Conservation (phyloP, 1,140 invertebrate genomes). For the Diachasma alloeum region DNA sequence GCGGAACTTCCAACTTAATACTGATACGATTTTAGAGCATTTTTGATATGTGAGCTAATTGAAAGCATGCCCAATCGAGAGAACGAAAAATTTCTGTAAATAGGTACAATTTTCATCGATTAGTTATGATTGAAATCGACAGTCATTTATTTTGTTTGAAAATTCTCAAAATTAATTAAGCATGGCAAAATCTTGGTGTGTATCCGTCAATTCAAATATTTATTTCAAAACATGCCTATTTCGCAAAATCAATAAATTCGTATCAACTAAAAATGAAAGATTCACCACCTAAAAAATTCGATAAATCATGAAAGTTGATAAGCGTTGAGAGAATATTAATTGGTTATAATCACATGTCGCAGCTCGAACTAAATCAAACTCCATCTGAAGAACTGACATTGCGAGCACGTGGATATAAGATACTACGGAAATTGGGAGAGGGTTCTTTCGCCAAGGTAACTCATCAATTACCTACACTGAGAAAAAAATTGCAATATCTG, state of each 20-base stretch:
- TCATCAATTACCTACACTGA: not conserved
- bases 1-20: no score
- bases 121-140: not conserved
- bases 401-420: conserved; percentile 67
- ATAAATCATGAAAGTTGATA: not conserved
- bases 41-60: no score
- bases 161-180: not conserved
- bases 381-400: conserved; percentile 69
- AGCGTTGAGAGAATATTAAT: not conserved
- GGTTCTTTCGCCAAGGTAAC: conserved; percentile 72
- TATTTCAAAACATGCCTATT: not conserved
- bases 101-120: no score
- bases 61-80: no score
- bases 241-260: not conserved
- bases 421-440: conserved; percentile 72
- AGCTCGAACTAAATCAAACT: conserved; percentile 39
- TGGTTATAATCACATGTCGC: conserved; percentile 25
- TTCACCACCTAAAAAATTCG: not conserved
- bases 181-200: not conserved
- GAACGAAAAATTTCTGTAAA: no score
- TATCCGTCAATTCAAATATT: not conserved
- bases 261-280: not conserved
- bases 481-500: not conserved
- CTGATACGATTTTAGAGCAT: no score
- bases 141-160: not conserved